Base-by-base conservation (phyloP, 2,113 vertebrate species). In the Tenrec ecaudatus region DNA sequence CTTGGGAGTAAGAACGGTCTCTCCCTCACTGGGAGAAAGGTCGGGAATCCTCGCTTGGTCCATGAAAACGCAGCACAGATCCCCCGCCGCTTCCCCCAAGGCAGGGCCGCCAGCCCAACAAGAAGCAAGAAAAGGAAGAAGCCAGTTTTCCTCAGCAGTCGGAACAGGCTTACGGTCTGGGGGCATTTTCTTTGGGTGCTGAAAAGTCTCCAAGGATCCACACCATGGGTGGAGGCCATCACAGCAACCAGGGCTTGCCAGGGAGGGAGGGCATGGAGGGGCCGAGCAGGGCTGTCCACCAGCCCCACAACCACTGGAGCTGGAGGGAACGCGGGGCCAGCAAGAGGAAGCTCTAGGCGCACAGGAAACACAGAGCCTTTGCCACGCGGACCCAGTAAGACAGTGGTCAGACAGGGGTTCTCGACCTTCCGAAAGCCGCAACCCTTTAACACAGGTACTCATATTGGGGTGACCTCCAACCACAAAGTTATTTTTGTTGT, bases 261-360 rank as follows among this genome's bases (percentile, higher is more conserved):
- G 1, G 3, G 1, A 2, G 75, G 38, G 73, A 33, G 43, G 23
- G 80, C 33, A 17, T 0, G 11, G 40, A 3, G 3, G 31, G 25
- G 8, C 16, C 6, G 16, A 20, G 9, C 10, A 22, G 60, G 38
- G 47, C 16, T 0, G 25, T 5, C 80, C 23, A 16, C 12, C 47
- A 53, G 47, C 12, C 58, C 89, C 73, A 36, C 73, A 84, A 57
- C 60, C 29, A 2, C 19, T 68, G 1, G 64, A 92, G n/a, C 69
- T 33, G 78, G 47, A 78, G 57, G 62, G 47, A 23, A 20, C 3
- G 60, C 3, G 2, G 17, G 16, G 60, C 2, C 17, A 22, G 16
- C 19, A 19, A 62, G 60, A 25, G 64, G 19, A 81, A 76, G 40
- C 53, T n/a, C 73, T 88, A 29, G 79, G 40, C 58, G 58, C 0